Base-by-base conservation (phyloP, 2,113 vertebrate species). In the Megaceryle torquata region DNA sequence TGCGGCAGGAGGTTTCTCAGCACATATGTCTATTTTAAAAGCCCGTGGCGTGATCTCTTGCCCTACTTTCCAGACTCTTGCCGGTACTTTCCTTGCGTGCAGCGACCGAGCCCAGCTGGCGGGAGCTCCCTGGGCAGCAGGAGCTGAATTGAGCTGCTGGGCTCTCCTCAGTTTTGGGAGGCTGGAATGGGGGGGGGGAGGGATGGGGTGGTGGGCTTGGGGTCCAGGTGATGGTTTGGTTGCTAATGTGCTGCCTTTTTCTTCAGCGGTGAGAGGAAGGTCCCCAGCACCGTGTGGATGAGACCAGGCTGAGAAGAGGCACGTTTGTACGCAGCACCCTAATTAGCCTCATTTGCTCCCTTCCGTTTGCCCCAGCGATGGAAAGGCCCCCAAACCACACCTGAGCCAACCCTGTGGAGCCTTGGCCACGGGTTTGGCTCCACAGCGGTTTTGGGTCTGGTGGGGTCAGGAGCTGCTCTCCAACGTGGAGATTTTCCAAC, bases 61-160 rank as follows among this genome's bases (percentile, higher is more conserved):
- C 96, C 93, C 96, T 96, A 94, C 95, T 94, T 97, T 91, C 91
- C 93, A 86, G 92, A 93, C 81, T 92, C 91, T 86, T 91, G 93
- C 70, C 82, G 14, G 77, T 74, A 93, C 95, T 93, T 96, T 92
- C 91, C 86, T 39, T 46, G 91, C 44, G 51, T 33, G 65, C 77
- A 26, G 86, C 5, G 10, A 57, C 85, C 21, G n/a, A 88, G 80
- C 70, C 54, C 63, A 20, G 89, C 79, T 65, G 89, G 74, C 20
- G 3, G 88, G 89, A 79, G 74, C 93, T 93, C 35, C 57, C 79
- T 0, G 35, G 91, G 81, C 64, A 79, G 57, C 26, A 0, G 31
- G 61, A 56, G 48, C 61, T 41, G 61, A 35, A 56, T 37, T 2
- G 2, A 72, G 63, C 15, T 1, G 1, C 68, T 6, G 65, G 69